Conservation (phyloP, 1,140 invertebrate species). For the Penaeus chinensis region DNA sequence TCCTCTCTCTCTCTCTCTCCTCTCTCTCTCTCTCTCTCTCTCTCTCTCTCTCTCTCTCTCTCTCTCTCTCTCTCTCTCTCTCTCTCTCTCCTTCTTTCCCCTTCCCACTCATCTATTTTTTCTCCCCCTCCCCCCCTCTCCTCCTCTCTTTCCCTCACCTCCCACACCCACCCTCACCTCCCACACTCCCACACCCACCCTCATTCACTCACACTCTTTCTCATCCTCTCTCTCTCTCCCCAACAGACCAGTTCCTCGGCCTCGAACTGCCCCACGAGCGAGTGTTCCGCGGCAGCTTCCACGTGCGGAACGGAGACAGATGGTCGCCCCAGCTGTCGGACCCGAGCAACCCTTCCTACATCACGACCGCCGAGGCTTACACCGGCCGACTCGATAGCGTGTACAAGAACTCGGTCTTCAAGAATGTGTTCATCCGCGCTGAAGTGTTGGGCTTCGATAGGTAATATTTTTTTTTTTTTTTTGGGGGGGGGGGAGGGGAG, state of each 20-base stretch:
- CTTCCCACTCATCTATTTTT: neutral
- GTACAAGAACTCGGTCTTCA: conserved; percentile 51
- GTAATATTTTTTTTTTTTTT: neutral
- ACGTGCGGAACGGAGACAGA: conserved; percentile 42
- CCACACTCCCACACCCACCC: too few species aligned
- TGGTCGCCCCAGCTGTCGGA: conserved; percentile 39
- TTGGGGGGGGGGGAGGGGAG: neutral
- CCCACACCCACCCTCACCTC: too few species aligned
- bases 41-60: neutral
- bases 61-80: neutral
- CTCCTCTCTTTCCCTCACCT: too few species aligned
- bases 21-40: too few species aligned
- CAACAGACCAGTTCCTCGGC: conserved; percentile 52
- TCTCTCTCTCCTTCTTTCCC: neutral
- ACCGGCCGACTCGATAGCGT: conserved; percentile 35
- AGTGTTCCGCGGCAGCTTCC: conserved; percentile 43
- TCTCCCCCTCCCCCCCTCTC: too few species aligned
- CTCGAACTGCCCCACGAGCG: conserved; percentile 52
- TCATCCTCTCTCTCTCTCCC: neutral
- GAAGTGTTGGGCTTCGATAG: conserved; percentile 39
- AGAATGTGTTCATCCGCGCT: conserved; percentile 48
- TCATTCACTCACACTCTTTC: too few species aligned
- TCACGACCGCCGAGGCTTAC: conserved; percentile 35
- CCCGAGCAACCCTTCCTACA: conserved; percentile 23
- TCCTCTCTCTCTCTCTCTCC: too few species aligned